A percentile compares a stretch with the other conserved stretches of the same genome.
Conservation (phyloP, 2,888 invertebrate genomes). For the Athetis lepigone region DNA sequence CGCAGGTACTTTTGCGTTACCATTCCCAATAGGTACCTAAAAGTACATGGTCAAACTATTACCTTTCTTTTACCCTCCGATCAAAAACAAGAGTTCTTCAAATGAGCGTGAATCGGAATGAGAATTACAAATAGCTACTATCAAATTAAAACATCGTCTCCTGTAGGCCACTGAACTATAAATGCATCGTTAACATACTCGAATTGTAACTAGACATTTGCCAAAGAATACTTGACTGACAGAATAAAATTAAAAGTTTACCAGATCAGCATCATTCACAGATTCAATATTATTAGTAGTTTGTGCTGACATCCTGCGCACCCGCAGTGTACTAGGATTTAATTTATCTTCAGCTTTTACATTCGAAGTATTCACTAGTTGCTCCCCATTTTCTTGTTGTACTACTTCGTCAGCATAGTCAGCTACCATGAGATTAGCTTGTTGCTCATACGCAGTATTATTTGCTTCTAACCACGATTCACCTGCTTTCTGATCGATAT, state of each 20-base stretch:
- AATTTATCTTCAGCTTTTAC: constrained; percentile 52
- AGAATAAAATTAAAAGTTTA: constrained; percentile 53
- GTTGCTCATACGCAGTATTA: constrained; percentile 27
- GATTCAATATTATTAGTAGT: constrained; percentile 73
- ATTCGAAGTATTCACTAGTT: constrained; percentile 24
- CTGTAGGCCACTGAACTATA: neutral
- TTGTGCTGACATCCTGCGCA: constrained; percentile 79
- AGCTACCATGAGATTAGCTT: neutral
- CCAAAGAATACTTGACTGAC: too few relatives aligned
- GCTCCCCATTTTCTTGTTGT: constrained; percentile 31
- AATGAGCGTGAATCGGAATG: neutral
- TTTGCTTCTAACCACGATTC: constrained; percentile 52
- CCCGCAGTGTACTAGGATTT: constrained; percentile 62
- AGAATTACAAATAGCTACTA: neutral
- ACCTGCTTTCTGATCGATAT: constrained; percentile 35
- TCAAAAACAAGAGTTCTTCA: neutral
- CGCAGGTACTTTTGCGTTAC: constrained; percentile 74
- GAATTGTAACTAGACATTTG: too few relatives aligned
- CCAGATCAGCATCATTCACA: constrained; percentile 66
- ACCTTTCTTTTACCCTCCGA: neutral
- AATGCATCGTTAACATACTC: neutral
- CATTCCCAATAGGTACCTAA: constrained; percentile 78
- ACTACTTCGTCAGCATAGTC: constrained; percentile 30
- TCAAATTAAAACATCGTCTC: neutral
- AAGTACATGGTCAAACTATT: neutral